Evolutionary conservation across 2,797 vertebrate genomes (phyloP).

Genomic region (Bradypodion ventrale): DNA sequence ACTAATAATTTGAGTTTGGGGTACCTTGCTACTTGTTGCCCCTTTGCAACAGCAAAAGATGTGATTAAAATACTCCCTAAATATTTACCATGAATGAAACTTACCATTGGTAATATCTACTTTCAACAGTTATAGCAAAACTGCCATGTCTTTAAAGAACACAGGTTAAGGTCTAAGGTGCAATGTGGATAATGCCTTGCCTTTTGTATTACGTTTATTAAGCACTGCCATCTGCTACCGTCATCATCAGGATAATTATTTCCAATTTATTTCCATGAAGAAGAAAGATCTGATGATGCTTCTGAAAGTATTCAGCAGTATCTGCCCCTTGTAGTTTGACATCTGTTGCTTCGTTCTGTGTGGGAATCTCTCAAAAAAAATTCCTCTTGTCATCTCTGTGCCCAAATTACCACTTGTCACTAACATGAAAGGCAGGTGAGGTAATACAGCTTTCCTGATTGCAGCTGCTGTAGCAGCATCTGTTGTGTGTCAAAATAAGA

Average conservation of each 20-base stretch:
- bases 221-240: neutral
- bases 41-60: neutral
- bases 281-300: rapidly evolving
- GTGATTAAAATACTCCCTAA: neutral
- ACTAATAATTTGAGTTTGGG: rapidly evolving
- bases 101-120: neutral
- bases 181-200: neutral
- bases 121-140: neutral
- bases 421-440: conserved; percentile 60
- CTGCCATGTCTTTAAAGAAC: neutral
- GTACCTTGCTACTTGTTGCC: neutral
- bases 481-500: conserved; percentile 35
- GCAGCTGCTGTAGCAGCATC: conserved; percentile 48
- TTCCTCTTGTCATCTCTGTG: conserved; percentile 15
- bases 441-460: conserved; percentile 53
- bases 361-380: conserved; percentile 36
- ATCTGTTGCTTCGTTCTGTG: conserved; percentile 39
- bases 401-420: conserved; percentile 62
- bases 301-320: neutral
- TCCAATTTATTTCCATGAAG: rapidly evolving
- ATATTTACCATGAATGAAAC: neutral
- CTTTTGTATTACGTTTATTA: neutral
- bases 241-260: rapidly evolving
- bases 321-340: conserved; percentile 21
- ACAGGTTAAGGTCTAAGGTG: neutral